phyloP scores from a whole-genome alignment of 2,888 invertebrate genomes.

The Caenorhabditis afra region DNA sequence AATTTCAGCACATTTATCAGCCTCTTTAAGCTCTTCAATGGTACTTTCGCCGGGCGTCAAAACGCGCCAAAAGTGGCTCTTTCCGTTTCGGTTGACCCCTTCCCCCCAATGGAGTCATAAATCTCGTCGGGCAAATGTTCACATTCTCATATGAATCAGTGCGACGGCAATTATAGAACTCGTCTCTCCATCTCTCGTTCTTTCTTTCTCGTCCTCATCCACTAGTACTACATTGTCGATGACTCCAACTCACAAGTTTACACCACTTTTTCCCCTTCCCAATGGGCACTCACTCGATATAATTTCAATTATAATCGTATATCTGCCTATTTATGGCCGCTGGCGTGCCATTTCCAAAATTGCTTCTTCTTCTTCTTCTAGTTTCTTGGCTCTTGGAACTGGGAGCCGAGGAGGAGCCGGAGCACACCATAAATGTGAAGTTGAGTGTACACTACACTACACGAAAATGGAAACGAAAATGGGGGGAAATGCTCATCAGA shows the following conservation, averaged over 20 bases:
- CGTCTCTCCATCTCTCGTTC: not conserved
- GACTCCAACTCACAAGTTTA: not conserved
- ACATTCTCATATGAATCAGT: constrained; percentile 18
- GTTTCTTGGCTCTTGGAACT: too few species aligned
- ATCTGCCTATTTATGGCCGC: not conserved
- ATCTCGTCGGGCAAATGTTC: constrained; percentile 9
- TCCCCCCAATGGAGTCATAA: constrained; percentile 19
- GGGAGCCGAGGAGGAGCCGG: too few species aligned
- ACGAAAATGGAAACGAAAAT: too few species aligned
- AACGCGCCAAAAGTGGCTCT: not conserved
- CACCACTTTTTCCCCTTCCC: not conserved
- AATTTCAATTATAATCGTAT: constrained; percentile 4
- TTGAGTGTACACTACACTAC: too few species aligned
- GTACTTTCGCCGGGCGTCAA: too few species aligned
- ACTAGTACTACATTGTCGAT: constrained; percentile 4
- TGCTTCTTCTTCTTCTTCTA: too few species aligned
- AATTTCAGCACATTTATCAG: too few species aligned
- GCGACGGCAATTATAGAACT: constrained; percentile 6
- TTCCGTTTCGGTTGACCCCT: not conserved
- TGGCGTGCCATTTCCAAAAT: too few species aligned
- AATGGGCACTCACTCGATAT: not conserved
- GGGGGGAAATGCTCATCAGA: too few species aligned
- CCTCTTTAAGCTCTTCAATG: not conserved
- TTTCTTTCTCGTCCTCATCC: not conserved
- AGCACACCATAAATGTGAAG: too few species aligned